Conservation (phyloP, 2,888 invertebrate genomes). For the Aelia acuminata region DNA sequence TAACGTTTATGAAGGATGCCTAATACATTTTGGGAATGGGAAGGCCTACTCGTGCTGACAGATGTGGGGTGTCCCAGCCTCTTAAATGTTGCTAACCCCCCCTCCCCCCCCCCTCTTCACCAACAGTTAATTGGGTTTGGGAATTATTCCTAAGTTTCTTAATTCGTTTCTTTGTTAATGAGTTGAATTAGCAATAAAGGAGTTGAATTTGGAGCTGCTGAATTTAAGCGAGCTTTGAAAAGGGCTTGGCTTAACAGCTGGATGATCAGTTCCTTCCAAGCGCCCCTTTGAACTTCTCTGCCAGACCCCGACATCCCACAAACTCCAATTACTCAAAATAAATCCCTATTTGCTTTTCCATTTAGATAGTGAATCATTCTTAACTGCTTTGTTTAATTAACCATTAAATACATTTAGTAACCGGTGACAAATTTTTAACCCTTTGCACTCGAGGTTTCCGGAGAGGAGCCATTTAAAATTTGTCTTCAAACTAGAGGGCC, state of each 20-base stretch:
- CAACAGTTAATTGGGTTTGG: neutral
- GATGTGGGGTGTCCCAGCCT: neutral
- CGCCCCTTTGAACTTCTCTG: neutral
- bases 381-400: too few species aligned
- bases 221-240: slow-evolving; percentile 13
- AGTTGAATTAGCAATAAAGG: slow-evolving; percentile 23
- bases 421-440: too few species aligned
- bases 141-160: slow-evolving; percentile 28
- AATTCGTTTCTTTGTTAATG: slow-evolving; percentile 28
- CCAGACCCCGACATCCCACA: neutral
- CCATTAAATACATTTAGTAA: too few species aligned
- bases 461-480: too few species aligned
- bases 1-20: too few species aligned
- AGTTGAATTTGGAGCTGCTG: neutral
- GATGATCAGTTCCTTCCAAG: neutral
- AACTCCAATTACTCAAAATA: neutral
- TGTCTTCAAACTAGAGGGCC: too few species aligned
- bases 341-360: neutral
- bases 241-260: neutral
- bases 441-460: too few species aligned
- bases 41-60: neutral
- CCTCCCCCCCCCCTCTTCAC: neutral
- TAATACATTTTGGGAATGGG: neutral
- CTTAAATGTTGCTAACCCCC: neutral
- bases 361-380: neutral